phyloP scores from a whole-genome alignment of 1,140 invertebrate species.

The Heliconius himera region DNA sequence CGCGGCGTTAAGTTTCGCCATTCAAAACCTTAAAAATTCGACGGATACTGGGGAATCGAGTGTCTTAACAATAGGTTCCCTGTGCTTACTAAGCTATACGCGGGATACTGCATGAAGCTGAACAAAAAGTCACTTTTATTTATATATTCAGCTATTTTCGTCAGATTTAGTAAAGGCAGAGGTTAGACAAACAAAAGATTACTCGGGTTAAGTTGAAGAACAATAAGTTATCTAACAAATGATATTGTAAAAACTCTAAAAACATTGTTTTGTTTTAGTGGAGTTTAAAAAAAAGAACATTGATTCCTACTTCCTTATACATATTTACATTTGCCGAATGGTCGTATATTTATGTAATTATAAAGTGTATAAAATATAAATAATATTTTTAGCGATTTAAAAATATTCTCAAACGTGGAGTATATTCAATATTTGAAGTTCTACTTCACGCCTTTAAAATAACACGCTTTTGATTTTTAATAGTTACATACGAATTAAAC shows the following conservation, averaged over 20 bases:
- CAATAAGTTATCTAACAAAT: neutral
- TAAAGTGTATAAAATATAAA: too few relatives aligned
- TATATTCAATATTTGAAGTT: neutral
- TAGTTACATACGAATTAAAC: conserved; percentile 9
- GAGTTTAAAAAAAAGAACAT: neutral
- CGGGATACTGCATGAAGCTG: too few relatives aligned
- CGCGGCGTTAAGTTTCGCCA: too few relatives aligned
- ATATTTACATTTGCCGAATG: too few relatives aligned
- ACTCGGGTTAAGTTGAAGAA: neutral
- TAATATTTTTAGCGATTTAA: too few relatives aligned
- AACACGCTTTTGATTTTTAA: neutral
- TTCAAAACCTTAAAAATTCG: too few relatives aligned
- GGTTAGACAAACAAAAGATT: neutral
- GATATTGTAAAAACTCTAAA: neutral
- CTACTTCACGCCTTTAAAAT: neutral
- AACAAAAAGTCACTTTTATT: neutral
- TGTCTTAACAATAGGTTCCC: too few relatives aligned
- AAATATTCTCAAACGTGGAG: too few relatives aligned
- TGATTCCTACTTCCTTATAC: neutral
- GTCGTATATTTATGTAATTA: too few relatives aligned
- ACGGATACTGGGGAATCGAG: too few relatives aligned
- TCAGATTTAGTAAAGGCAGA: neutral
- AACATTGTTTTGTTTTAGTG: neutral
- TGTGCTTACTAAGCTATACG: too few relatives aligned
- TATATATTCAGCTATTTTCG: neutral